These are phyloP conservation scores for Campylomormyrus numenius DNA, from an alignment of 2,113 vertebrate genomes.

Conservation along the genomic window DNA sequence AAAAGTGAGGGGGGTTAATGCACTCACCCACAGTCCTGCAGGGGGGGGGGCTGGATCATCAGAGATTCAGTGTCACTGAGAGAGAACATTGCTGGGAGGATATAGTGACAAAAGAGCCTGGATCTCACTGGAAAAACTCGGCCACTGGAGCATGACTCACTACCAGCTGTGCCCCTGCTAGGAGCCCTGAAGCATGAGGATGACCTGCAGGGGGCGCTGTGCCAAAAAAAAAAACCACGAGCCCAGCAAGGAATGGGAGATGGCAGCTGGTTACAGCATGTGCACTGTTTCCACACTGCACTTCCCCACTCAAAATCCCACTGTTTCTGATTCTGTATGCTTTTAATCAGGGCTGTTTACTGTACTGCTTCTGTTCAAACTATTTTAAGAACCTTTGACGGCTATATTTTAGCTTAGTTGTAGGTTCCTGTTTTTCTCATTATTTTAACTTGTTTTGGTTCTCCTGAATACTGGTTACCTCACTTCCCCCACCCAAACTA, in stretches of 20 bases:
- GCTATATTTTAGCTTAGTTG: neutral
- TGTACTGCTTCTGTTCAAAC: neutral
- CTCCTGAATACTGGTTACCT: neutral
- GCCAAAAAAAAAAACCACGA: neutral
- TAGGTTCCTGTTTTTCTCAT: neutral
- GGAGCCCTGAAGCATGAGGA: neutral
- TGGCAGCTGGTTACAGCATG: neutral
- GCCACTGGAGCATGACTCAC: neutral
- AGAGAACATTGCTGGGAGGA: neutral
- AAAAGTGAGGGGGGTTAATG: conserved; percentile 10
- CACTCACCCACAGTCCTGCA: neutral
- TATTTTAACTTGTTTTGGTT: neutral
- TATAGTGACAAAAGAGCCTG: neutral
- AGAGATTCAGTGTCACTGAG: neutral
- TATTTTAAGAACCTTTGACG: neutral
- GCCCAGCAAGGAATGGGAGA: neutral
- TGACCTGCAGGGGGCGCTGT: neutral
- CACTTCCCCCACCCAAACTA: neutral
- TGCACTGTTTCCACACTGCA: neutral
- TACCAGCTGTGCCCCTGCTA: neutral
- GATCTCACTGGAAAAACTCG: neutral
- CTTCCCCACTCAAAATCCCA: neutral
- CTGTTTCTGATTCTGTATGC: neutral
- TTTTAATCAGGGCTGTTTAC: neutral
- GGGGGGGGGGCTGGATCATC: neutral